A percentile compares a stretch with the other conserved stretches of the same genome.
Conservation (phyloP, 2,113 vertebrate species). For the Lasiurus cinereus region DNA sequence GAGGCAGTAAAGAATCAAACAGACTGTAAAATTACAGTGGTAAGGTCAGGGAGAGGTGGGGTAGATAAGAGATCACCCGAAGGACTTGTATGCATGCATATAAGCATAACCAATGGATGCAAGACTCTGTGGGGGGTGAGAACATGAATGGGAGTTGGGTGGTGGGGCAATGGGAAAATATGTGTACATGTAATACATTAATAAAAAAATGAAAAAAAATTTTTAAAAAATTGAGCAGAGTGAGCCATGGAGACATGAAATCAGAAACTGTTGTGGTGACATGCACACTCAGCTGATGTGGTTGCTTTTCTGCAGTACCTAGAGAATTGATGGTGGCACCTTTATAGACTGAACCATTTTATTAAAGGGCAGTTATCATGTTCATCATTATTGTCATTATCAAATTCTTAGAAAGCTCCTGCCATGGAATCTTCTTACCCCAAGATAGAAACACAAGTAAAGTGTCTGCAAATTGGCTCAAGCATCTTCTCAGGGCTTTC, state of each 20-base stretch:
- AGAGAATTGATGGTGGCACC: background rate
- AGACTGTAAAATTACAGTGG: too few relatives aligned
- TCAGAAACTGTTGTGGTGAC: conserved; percentile 58
- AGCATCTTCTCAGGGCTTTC: background rate
- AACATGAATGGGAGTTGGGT: too few relatives aligned
- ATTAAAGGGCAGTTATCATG: rapidly evolving
- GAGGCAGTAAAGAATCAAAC: too few relatives aligned
- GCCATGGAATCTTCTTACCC: background rate
- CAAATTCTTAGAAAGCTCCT: background rate
- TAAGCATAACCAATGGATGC: too few relatives aligned
- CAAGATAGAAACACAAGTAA: background rate
- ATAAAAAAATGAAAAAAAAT: too few relatives aligned
- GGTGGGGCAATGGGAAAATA: too few relatives aligned
- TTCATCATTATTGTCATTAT: background rate
- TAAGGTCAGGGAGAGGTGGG: too few relatives aligned
- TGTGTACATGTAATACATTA: too few relatives aligned
- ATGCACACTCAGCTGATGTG: rapidly evolving
- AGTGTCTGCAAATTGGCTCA: background rate
- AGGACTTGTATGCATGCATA: too few relatives aligned
- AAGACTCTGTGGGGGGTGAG: too few relatives aligned
- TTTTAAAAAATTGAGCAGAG: background rate
- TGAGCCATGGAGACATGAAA: conserved; percentile 54
- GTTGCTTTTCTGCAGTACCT: background rate
- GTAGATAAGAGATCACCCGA: too few relatives aligned
- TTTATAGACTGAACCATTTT: background rate